A percentile compares a stretch with the other conserved stretches of the same genome.
Conservation (phyloP, 2,113 vertebrate genomes). For the Microcebus ravelobensis region DNA sequence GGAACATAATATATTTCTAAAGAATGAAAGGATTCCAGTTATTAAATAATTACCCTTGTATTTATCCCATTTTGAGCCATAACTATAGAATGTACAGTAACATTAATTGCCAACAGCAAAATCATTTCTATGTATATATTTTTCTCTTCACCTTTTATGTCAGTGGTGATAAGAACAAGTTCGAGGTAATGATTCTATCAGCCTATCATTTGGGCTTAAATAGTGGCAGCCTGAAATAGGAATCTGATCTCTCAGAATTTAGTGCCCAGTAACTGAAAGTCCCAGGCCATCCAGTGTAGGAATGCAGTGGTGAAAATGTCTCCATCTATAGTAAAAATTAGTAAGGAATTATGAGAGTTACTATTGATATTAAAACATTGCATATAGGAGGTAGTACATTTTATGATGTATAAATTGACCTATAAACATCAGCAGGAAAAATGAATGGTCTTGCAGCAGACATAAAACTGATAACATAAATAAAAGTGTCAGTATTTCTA, state of each 20-base stretch:
- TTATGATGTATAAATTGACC: conserved; percentile 46
- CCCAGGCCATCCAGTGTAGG: neutral
- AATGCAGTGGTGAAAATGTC: neutral
- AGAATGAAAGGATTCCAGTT: neutral
- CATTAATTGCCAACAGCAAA: neutral
- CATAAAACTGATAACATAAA: conserved; percentile 32
- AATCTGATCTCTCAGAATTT: conserved; percentile 20
- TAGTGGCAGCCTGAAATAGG: neutral
- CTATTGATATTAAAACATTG: neutral
- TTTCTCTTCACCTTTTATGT: neutral
- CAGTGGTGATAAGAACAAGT: neutral
- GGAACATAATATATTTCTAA: neutral
- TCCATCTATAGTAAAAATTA: conserved; percentile 12
- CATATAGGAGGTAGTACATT: neutral
- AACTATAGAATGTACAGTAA: neutral
- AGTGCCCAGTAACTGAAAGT: neutral
- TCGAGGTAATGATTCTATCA: neutral
- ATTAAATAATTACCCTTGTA: neutral
- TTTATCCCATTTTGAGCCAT: neutral
- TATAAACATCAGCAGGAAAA: conserved; percentile 39
- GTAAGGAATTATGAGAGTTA: neutral
- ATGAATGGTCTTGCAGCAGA: neutral
- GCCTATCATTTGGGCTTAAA: neutral
- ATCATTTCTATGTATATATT: neutral
- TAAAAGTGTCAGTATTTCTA: neutral